A percentile compares a stretch with the other conserved stretches of the same genome.
Conservation (phyloP, 1,140 invertebrate species). For the Elymnias hypermnestra region DNA sequence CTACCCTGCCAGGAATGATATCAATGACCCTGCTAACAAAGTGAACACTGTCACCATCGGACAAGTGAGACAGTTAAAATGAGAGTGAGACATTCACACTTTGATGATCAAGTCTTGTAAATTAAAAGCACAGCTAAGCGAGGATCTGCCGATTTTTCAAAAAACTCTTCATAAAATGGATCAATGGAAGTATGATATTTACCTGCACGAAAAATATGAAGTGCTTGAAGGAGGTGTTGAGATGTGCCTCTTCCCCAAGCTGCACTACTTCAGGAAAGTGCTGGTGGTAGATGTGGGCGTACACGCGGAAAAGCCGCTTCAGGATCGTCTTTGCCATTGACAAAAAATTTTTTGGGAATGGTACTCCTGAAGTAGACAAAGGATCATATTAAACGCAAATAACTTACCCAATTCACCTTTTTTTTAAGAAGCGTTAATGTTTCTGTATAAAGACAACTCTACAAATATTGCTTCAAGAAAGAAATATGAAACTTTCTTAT, state of each 20-base stretch:
- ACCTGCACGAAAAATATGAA: conserved; percentile 99
- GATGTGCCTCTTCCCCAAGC: conserved; percentile 98
- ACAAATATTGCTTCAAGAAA: no score
- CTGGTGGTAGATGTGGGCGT: conserved; percentile 99
- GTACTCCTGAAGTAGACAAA: conserved; percentile 84
- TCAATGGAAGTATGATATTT: background rate
- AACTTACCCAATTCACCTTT: no score
- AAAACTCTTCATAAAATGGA: background rate
- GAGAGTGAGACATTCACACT: no score
- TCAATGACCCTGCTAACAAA: no score
- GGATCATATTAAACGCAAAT: background rate
- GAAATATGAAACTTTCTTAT: no score
- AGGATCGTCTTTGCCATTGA: conserved; percentile 98
- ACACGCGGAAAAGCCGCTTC: conserved; percentile 98
- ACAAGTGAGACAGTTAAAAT: no score
- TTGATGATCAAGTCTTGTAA: no score
- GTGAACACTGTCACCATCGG: no score
- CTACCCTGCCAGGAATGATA: no score
- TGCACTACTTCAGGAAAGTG: conserved; percentile 99
- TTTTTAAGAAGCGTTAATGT: background rate
- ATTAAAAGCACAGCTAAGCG: no score
- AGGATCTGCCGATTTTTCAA: no score
- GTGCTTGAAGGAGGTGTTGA: conserved; percentile 99
- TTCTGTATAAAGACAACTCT: background rate
- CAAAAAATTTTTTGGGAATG: conserved; percentile 98